Evolutionary conservation across 2,888 invertebrate species (phyloP).

Genomic region (Folsomia candida): DNA sequence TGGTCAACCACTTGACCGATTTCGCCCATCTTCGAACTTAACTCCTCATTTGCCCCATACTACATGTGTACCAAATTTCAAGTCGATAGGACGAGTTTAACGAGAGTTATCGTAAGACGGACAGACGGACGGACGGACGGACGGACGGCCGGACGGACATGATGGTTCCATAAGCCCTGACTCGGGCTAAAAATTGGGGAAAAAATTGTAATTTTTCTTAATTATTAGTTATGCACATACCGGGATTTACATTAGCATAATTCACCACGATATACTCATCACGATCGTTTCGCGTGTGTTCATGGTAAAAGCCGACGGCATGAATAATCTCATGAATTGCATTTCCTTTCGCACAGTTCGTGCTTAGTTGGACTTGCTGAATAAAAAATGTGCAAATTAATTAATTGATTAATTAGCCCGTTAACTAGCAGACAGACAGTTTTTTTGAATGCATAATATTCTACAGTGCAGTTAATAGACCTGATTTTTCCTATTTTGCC

Average conservation of each 20-base stretch:
- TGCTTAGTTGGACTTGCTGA: conserved; percentile 31
- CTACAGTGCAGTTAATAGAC: conserved; percentile 11
- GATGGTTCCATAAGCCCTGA: too few species aligned
- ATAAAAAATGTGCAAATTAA: neutral
- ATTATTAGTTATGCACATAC: conserved; percentile 7
- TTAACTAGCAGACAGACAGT: neutral
- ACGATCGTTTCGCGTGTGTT: conserved; percentile 20
- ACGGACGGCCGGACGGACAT: too few species aligned
- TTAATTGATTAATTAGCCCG: neutral
- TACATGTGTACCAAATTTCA: too few species aligned
- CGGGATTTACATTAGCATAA: conserved; percentile 30
- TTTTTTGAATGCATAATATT: too few species aligned
- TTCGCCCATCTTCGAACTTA: too few species aligned
- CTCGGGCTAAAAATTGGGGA: too few species aligned
- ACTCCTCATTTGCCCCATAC: too few species aligned
- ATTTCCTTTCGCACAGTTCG: conserved; percentile 33
- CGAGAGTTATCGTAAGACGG: too few species aligned
- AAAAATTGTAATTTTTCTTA: too few species aligned
- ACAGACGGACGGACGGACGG: too few species aligned
- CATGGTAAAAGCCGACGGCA: conserved; percentile 22
- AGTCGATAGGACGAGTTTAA: too few species aligned
- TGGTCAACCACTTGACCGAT: too few species aligned
- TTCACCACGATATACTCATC: conserved; percentile 30
- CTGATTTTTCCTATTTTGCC: conserved; percentile 38
- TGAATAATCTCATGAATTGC: conserved; percentile 34